phyloP scores from a whole-genome alignment of 2,888 invertebrate genomes.

The Agonopterix heracliana region DNA sequence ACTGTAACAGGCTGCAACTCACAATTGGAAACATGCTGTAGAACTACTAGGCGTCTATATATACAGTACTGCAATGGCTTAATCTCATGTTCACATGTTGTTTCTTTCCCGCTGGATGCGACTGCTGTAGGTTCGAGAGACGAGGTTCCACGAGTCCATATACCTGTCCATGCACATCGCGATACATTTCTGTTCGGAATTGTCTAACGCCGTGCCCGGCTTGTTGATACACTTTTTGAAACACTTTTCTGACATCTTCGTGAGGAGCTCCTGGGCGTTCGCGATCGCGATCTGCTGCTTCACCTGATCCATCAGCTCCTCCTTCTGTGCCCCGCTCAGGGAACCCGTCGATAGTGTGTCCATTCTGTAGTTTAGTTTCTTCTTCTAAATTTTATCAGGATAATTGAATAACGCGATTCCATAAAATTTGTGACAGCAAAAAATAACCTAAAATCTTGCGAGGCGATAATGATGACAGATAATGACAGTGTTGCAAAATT shows the following conservation, averaged over 20 bases:
- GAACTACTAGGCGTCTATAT: conserved; percentile 61
- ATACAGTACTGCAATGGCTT: conserved; percentile 51
- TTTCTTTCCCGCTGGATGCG: conserved; percentile 89
- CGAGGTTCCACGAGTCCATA: conserved; percentile 97
- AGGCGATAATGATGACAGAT: too few relatives aligned
- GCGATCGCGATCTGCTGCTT: conserved; percentile 97
- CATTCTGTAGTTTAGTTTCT: conserved; percentile 56
- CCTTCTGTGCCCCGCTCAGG: conserved; percentile 83
- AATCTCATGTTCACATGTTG: conserved; percentile 65
- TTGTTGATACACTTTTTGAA: conserved; percentile 95
- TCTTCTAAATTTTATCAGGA: conserved; percentile 2
- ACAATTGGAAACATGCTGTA: conserved; percentile 53
- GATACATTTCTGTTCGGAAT: conserved; percentile 96
- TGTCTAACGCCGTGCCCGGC: conserved; percentile 92
- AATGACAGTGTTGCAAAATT: too few relatives aligned
- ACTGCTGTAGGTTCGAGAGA: conserved; percentile 91
- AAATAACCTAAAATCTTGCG: too few relatives aligned
- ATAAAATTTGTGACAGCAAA: too few relatives aligned
- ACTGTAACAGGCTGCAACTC: conserved; percentile 30
- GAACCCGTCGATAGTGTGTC: conserved; percentile 74
- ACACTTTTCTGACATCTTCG: conserved; percentile 98
- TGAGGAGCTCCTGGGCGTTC: conserved; percentile 93
- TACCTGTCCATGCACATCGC: conserved; percentile 99
- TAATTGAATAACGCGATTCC: too few relatives aligned
- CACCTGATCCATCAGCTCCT: conserved; percentile 94